Conservation (phyloP, 2,113 vertebrate species). For the Urocitellus parryii region DNA sequence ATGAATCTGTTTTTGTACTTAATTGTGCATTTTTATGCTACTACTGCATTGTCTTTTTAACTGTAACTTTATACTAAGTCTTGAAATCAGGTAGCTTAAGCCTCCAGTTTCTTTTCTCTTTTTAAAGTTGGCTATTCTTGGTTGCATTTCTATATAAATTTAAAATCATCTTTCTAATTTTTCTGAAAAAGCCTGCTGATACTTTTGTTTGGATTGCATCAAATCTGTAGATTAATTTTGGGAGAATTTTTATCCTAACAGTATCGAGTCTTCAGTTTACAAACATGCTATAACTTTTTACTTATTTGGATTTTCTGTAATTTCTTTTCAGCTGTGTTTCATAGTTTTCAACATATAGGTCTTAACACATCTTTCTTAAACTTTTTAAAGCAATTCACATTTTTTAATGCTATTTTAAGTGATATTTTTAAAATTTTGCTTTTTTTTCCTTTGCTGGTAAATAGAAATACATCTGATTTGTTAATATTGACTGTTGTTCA, state of each 20-base stretch:
- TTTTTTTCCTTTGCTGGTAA: background rate
- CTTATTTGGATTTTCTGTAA: background rate
- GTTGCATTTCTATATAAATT: background rate
- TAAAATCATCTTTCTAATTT: constrained; percentile 15
- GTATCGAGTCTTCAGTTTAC: background rate
- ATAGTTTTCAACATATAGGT: background rate
- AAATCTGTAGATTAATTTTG: background rate
- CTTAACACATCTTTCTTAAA: background rate
- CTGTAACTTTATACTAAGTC: background rate
- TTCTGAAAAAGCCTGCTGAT: background rate
- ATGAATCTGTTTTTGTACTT: background rate
- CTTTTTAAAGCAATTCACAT: background rate
- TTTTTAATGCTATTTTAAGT: background rate
- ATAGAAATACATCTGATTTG: background rate
- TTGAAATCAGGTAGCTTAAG: background rate
- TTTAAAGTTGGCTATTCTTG: background rate
- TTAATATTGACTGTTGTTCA: background rate
- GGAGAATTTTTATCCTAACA: background rate
- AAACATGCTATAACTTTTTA: background rate
- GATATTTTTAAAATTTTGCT: background rate
- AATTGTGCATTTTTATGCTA: background rate
- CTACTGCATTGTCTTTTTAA: background rate
- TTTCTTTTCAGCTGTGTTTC: no score
- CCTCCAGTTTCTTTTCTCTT: background rate
- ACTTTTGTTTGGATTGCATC: background rate